These are phyloP conservation scores for Opisthograptis luteolata DNA, from an alignment of 2,888 invertebrate genomes.

Conservation along the genomic window DNA sequence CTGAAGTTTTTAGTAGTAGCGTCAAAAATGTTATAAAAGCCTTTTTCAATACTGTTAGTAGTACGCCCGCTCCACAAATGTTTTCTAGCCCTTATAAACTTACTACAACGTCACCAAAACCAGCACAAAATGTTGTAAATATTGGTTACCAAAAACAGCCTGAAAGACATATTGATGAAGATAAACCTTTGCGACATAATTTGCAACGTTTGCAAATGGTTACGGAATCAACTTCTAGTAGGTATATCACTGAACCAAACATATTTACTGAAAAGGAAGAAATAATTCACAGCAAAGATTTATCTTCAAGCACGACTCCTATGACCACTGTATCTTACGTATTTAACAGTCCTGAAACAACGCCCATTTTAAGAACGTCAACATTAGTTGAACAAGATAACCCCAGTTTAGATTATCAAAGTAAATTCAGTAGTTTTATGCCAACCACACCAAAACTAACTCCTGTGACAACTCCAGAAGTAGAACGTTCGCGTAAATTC, in stretches of 20 bases:
- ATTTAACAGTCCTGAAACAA: conserved; percentile 47
- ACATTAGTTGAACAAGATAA: conserved; percentile 45
- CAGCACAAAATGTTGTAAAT: conserved; percentile 63
- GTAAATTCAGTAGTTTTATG: conserved; percentile 61
- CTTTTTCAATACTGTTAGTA: conserved; percentile 64
- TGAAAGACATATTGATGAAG: conserved; percentile 56
- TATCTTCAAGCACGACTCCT: conserved; percentile 48
- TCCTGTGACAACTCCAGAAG: conserved; percentile 15
- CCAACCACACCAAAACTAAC: conserved; percentile 48
- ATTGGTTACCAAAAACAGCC: conserved; percentile 70
- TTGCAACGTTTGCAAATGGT: conserved; percentile 67
- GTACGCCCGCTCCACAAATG: conserved; percentile 45
- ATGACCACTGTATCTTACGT: conserved; percentile 48
- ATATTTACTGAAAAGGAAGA: conserved; percentile 15
- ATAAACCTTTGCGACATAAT: conserved; percentile 59
- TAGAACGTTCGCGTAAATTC: conserved; percentile 58
- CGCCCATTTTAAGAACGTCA: conserved; percentile 50
- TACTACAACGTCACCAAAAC: conserved; percentile 30
- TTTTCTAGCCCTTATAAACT: conserved; percentile 47
- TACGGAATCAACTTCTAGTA: conserved; percentile 58
- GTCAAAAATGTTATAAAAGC: conserved; percentile 72
- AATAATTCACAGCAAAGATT: conserved; percentile 43
- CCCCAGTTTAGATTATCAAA: conserved; percentile 52
- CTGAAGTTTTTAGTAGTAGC: conserved; percentile 70
- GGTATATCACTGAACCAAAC: conserved; percentile 37